Evolutionary conservation across 2,797 vertebrate genomes (phyloP).

Genomic region (Rhinoraja longicauda): DNA sequence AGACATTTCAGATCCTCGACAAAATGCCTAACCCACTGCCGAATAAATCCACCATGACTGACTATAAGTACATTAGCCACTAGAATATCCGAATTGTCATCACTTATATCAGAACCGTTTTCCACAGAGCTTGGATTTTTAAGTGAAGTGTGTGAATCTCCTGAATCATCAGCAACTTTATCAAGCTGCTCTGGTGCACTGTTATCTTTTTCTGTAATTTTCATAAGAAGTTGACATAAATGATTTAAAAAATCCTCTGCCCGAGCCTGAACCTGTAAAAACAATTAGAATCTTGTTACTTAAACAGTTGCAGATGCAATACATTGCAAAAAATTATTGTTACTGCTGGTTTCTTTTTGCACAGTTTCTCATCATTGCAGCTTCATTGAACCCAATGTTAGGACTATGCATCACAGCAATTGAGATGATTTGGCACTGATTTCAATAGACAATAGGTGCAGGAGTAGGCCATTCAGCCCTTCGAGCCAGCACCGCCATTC

Average conservation of each 20-base stretch:
- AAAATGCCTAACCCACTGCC: constrained; percentile 71
- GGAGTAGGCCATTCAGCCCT: too few species aligned
- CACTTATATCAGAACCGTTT: constrained; percentile 40
- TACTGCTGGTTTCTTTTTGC: neutral
- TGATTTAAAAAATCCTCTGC: constrained; percentile 77
- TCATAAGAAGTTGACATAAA: constrained; percentile 66
- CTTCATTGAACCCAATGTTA: neutral
- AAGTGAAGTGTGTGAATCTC: constrained; percentile 41
- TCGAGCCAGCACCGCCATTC: too few species aligned
- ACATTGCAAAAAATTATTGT: neutral
- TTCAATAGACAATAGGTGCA: too few species aligned
- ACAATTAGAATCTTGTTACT: neutral
- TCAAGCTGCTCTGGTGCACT: constrained; percentile 35
- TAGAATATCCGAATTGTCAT: constrained; percentile 38
- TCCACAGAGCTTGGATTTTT: constrained; percentile 46
- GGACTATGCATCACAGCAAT: neutral
- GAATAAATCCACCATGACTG: constrained; percentile 88
- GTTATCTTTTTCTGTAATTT: constrained; percentile 47
- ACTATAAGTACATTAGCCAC: constrained; percentile 71
- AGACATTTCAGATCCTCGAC: constrained; percentile 71
- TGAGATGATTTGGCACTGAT: neutral
- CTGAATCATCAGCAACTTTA: constrained; percentile 42
- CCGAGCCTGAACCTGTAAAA: constrained; percentile 71
- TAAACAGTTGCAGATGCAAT: neutral
- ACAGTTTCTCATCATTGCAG: neutral